phyloP scores from a whole-genome alignment of 2,888 invertebrate species.

The Electrophaes corylata region DNA sequence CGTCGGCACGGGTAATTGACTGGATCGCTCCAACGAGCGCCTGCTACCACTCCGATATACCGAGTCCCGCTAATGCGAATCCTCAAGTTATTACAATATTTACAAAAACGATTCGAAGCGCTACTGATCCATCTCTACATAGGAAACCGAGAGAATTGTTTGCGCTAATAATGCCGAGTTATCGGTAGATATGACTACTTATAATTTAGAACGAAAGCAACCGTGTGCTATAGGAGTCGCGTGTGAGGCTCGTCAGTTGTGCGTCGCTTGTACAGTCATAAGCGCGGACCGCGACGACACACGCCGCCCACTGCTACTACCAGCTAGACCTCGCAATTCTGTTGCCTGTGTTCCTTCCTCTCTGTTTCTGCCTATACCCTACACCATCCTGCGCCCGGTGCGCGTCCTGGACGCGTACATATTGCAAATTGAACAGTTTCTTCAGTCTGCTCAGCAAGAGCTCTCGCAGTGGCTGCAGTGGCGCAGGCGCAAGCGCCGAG shows the following conservation, averaged over 20 bases:
- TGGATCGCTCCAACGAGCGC: slow-evolving; percentile 66
- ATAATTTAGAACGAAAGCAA: slow-evolving; percentile 80
- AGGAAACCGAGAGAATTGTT: slow-evolving; percentile 78
- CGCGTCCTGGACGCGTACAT: slow-evolving; percentile 8
- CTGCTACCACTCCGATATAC: slow-evolving; percentile 60
- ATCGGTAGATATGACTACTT: slow-evolving; percentile 77
- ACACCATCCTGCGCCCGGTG: background rate
- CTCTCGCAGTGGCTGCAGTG: slow-evolving; percentile 29
- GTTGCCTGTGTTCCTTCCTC: slow-evolving; percentile 3
- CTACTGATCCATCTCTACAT: slow-evolving; percentile 80
- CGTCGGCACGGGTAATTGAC: slow-evolving; percentile 78
- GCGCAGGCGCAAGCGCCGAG: slow-evolving; percentile 39
- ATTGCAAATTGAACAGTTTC: slow-evolving; percentile 19
- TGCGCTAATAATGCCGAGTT: slow-evolving; percentile 73
- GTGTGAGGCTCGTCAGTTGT: slow-evolving; percentile 72
- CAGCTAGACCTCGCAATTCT: slow-evolving; percentile 8
- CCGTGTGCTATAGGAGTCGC: slow-evolving; percentile 73
- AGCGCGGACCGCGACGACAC: slow-evolving; percentile 22
- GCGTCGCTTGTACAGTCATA: slow-evolving; percentile 64
- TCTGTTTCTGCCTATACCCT: background rate
- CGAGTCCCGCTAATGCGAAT: slow-evolving; percentile 73
- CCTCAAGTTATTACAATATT: slow-evolving; percentile 75
- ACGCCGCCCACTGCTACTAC: slow-evolving; percentile 18
- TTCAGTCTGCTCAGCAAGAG: slow-evolving; percentile 25
- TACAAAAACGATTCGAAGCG: slow-evolving; percentile 81